Evolutionary conservation across 2,113 vertebrate genomes (phyloP).

Genomic region (Microcebus tavaratra): DNA sequence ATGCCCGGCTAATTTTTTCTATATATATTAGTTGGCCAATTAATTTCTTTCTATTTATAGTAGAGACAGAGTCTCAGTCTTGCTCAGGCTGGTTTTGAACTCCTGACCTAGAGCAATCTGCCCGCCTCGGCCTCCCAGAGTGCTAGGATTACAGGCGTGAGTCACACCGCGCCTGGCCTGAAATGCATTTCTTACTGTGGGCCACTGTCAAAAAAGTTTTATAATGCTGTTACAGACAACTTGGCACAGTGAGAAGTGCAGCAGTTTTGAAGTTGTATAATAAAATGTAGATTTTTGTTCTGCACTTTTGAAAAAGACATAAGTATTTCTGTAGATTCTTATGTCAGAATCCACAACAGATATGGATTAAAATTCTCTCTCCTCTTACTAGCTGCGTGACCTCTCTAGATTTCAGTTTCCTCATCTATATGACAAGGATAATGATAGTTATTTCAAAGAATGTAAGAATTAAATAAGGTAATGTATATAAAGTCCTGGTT

Average conservation of each 20-base stretch:
- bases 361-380: conserved; percentile 12
- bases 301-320: conserved; percentile 61
- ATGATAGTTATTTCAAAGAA: conserved; percentile 16
- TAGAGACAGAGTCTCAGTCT: no score
- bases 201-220: neutral
- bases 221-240: neutral
- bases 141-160: no score
- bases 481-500: neutral
- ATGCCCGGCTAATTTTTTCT: no score
- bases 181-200: conserved; percentile 10
- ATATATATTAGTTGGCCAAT: no score
- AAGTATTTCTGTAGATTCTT: neutral
- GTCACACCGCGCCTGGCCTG: neutral
- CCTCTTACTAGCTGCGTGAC: neutral
- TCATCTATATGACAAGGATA: neutral
- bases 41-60: no score
- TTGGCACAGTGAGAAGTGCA: conserved; percentile 22
- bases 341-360: neutral
- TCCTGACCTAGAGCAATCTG: no score
- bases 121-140: no score
- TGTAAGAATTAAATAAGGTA: conserved; percentile 30
- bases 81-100: no score
- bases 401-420: conserved; percentile 7
- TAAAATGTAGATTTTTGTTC: conserved; percentile 74
- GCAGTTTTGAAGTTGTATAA: conserved; percentile 53